phyloP scores from a whole-genome alignment of 2,113 vertebrate genomes.

The Elgaria multicarinata region DNA sequence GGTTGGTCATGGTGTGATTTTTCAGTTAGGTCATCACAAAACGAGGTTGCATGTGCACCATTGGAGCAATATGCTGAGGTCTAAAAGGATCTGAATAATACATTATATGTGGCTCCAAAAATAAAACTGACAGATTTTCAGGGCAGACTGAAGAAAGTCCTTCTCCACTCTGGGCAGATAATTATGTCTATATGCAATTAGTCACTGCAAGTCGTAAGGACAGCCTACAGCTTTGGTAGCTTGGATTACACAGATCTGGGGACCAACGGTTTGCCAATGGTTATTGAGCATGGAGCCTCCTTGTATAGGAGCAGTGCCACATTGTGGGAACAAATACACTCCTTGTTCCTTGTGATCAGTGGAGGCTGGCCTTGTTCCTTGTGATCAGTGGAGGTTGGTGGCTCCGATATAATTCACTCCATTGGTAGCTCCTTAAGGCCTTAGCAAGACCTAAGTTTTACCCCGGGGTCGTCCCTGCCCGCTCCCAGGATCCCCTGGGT shows the following conservation, averaged over 20 bases:
- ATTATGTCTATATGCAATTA: not conserved
- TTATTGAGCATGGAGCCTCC: not conserved
- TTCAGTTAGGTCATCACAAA: not conserved
- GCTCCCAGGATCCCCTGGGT: too few relatives aligned
- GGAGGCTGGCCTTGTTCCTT: not conserved
- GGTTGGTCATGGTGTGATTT: not conserved
- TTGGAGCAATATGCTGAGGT: not conserved
- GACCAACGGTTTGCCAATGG: not conserved
- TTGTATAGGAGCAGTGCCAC: not conserved
- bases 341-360: not conserved
- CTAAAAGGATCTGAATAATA: too few relatives aligned
- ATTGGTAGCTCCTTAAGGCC: too few relatives aligned
- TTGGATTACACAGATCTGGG: not conserved
- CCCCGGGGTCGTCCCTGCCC: too few relatives aligned
- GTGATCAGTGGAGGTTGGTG: too few relatives aligned
- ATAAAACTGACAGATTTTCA: not conserved
- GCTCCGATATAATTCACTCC: too few relatives aligned
- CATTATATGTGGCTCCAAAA: not conserved
- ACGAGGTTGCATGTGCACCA: not conserved
- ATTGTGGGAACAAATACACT: not conserved
- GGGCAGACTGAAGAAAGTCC: too few relatives aligned
- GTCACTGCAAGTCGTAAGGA: not conserved
- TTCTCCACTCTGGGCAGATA: not conserved
- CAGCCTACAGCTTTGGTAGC: not conserved
- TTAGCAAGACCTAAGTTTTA: too few relatives aligned